phyloP scores from a whole-genome alignment of 2,113 vertebrate species.

The Corythoichthys haematopterus region DNA sequence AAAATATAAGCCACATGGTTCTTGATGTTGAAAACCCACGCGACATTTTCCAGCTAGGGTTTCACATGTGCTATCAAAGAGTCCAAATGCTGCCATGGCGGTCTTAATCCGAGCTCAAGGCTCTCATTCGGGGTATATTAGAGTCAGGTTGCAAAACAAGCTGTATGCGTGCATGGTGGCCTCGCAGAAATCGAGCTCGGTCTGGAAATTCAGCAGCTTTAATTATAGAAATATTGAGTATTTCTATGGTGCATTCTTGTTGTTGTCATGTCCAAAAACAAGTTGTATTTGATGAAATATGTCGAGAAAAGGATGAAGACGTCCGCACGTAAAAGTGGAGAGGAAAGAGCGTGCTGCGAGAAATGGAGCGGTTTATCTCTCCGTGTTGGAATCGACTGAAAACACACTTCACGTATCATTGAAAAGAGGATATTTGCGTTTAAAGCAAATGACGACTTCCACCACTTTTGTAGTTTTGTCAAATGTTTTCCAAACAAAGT shows the following conservation, averaged over 20 bases:
- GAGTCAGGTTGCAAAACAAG: conserved; percentile 62
- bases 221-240: too few relatives aligned
- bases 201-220: too few relatives aligned
- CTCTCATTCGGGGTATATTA: conserved; percentile 67
- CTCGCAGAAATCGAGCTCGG: conserved; percentile 21
- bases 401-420: conserved; percentile 1
- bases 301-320: conserved; percentile 11
- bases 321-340: conserved; percentile 47
- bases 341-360: not conserved
- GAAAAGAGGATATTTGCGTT: not conserved
- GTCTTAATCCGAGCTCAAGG: conserved; percentile 64
- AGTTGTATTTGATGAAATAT: conserved; percentile 12
- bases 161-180: conserved; percentile 58
- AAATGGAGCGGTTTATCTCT: conserved; percentile 13
- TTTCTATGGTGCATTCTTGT: too few relatives aligned
- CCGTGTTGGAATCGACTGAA: not conserved
- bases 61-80: conserved; percentile 48
- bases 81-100: conserved; percentile 38
- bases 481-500: too few relatives aligned
- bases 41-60: conserved; percentile 56
- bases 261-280: too few relatives aligned
- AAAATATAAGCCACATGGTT: conserved; percentile 28
- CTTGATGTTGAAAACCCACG: not conserved
- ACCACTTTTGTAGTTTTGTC: not conserved
- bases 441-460: not conserved